These are phyloP conservation scores for Lamellibrachia satsuma DNA, from an alignment of 2,888 invertebrate species.

Conservation along the genomic window DNA sequence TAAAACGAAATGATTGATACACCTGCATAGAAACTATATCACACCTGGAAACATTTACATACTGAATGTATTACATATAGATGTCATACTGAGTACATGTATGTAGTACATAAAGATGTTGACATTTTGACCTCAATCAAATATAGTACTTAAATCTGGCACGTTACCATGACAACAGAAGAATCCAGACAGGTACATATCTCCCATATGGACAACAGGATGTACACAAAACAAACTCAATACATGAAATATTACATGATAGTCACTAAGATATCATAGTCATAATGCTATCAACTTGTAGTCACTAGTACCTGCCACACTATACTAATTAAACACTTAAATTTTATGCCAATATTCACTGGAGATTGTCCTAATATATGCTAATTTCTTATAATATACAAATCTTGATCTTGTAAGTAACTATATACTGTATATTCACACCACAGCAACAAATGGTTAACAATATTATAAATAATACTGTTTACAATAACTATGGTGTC, in stretches of 20 bases:
- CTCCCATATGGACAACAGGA: not conserved
- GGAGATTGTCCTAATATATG: too few relatives aligned
- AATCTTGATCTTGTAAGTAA: too few relatives aligned
- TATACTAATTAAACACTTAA: not conserved
- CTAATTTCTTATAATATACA: too few relatives aligned
- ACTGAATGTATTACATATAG: not conserved
- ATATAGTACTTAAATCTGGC: too few relatives aligned
- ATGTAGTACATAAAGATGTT: not conserved
- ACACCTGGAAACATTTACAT: not conserved
- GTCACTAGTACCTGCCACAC: not conserved
- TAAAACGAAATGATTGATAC: not conserved
- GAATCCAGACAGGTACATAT: not conserved
- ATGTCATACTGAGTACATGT: not conserved
- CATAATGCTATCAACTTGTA: not conserved
- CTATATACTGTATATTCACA: not conserved
- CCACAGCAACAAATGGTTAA: not conserved
- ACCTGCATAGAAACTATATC: not conserved
- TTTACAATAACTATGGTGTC: not conserved
- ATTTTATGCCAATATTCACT: too few relatives aligned
- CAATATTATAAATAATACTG: not conserved
- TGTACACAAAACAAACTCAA: not conserved
- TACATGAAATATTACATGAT: not conserved
- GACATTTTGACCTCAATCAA: too few relatives aligned
- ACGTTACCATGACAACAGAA: not conserved
- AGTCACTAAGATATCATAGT: not conserved